A percentile compares a stretch with the other conserved stretches of the same genome.
phyloP scores from a whole-genome alignment of 1,140 invertebrate genomes.

The Ptiloglossa arizonensis region DNA sequence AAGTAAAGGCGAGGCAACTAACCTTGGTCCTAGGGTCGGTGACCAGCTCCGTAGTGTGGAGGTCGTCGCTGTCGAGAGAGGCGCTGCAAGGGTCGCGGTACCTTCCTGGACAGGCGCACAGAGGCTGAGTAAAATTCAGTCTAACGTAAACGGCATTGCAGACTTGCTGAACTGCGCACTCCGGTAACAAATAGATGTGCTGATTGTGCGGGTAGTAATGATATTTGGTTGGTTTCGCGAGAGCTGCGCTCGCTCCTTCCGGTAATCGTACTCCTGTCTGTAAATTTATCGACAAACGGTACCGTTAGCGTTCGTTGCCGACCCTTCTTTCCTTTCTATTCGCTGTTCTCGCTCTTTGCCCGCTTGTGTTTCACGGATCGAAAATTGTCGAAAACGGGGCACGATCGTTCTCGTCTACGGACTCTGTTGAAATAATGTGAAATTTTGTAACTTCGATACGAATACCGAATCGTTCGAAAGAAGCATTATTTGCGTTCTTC shows the following conservation, averaged over 20 bases:
- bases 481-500: no score
- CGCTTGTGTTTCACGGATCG: no score
- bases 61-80: slow-evolving; percentile 92
- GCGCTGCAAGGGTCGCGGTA: slow-evolving; percentile 95
- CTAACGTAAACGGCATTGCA: slow-evolving; percentile 96
- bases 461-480: no score
- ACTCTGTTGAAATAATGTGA: no score
- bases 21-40: slow-evolving; percentile 92
- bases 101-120: slow-evolving; percentile 92
- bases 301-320: neutral
- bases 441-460: no score
- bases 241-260: slow-evolving; percentile 85
- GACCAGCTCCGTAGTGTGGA: slow-evolving; percentile 94
- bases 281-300: slow-evolving; percentile 72
- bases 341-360: neutral
- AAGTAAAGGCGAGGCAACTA: slow-evolving; percentile 52
- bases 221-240: slow-evolving; percentile 93
- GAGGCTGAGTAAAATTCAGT: slow-evolving; percentile 94
- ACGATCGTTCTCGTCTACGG: no score
- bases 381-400: no score
- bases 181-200: slow-evolving; percentile 93
- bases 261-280: slow-evolving; percentile 88
- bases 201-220: slow-evolving; percentile 97
- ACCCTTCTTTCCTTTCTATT: neutral
- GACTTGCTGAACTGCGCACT: slow-evolving; percentile 96